Evolutionary conservation across 2,888 invertebrate species (phyloP), one percentile per base, ranked within the genome.

Genomic region (Clitarchus hookeri): DNA sequence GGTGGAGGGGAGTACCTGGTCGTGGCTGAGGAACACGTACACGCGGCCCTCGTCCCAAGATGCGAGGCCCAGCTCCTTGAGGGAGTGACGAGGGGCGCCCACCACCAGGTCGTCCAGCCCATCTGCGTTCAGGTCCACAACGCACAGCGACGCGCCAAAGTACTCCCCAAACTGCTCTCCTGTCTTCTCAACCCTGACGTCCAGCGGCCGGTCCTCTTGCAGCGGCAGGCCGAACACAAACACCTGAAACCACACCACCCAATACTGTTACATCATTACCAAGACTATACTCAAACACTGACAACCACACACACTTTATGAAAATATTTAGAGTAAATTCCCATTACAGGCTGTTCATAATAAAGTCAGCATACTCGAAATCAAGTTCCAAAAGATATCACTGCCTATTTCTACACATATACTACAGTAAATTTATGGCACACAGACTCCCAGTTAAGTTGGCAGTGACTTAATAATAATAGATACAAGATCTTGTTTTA

Each of bases 41-140:
- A 94, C 94, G 86, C 93, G 93, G 26, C 95, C 95, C 89, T 94
- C 94, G 88, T 95, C 95, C 36, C 89, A 89, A 4, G 87, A 80
- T 80, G 85, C 88, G 16, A 65, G 79, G 6, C 89, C 88, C 89
- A 90, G 90, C 0, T 87, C 86, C n/a, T 82, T 53, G 9, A 87
- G 86, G 0, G 89, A 89, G 86, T 89, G 90, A 80, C 91, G 88
- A 0, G 96, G 95, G 0, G 95, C 95, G 0, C 95, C 94, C 8
- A 96, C 93, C 19, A 95, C 91, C 11, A 95, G 90, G 89, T 95
- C 96, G 87, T 94, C 93, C 23, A 92, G 91, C 0, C 92, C 93
- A 89, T 95, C 95, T 1, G 92, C 92, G 89, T 95, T 94, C 12
- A 95, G 90, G 90, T 95, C 95, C 83, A 94, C 93, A 6, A 93